phyloP scores from a whole-genome alignment of 2,113 vertebrate genomes.

The Antechinus stuartii region DNA sequence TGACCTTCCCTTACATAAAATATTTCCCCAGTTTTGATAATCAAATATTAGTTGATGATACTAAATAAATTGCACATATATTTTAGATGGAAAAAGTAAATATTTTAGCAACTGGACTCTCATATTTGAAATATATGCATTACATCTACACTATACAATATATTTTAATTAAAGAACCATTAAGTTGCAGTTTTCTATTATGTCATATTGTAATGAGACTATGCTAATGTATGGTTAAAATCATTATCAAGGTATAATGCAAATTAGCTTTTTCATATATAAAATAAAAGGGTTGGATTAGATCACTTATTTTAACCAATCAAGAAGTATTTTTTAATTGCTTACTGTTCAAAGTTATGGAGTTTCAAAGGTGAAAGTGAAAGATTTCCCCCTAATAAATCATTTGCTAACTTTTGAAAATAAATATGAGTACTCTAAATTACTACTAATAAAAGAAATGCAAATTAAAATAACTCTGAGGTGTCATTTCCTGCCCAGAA shows the following conservation, averaged over 20 bases:
- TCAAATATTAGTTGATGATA: slow-evolving; percentile 41
- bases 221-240: not conserved
- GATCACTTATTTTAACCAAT: not conserved
- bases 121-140: not conserved
- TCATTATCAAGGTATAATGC: not conserved
- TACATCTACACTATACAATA: not conserved
- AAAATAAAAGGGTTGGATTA: not conserved
- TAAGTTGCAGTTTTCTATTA: not conserved
- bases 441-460: not conserved
- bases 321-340: not conserved
- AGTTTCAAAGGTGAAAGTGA: not conserved
- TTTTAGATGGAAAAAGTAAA: slow-evolving; percentile 10
- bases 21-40: slow-evolving; percentile 43
- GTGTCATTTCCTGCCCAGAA: not conserved
- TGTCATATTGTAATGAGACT: not conserved
- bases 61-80: not conserved
- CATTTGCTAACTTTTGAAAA: not conserved
- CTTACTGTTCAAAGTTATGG: not conserved
- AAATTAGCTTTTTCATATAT: not conserved
- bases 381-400: not conserved
- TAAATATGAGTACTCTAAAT: not conserved
- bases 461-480: not conserved
- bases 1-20: not conserved
- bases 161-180: not conserved
- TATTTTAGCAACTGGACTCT: slow-evolving; percentile 12